Base-by-base conservation (phyloP, 2,797 vertebrate species). In the Xiphophorus birchmanni region DNA sequence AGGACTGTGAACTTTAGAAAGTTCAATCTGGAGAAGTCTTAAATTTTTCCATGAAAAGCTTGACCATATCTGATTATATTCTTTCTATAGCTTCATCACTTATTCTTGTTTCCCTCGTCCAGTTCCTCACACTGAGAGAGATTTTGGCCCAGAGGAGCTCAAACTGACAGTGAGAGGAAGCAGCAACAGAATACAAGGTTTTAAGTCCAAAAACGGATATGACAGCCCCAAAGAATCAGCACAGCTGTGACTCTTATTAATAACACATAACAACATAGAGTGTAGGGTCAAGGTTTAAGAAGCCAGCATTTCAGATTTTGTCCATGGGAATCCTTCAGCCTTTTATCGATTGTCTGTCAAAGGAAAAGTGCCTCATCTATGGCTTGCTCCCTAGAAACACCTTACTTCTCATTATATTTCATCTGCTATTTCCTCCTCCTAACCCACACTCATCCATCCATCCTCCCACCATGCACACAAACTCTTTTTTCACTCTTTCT, bases 331-430 rank as follows among this genome's bases (percentile, higher is more conserved):
- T 95, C 87, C 88, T 77, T 90, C 81, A 84, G 82, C 88, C 92
- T 65, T 42, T 50, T 90, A 95, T 95, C 82, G 91, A 94, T 94
- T 88, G 77, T 77, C 89, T 89, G 86, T 91, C 89, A 56, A 79
- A 87, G 80, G 82, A 84, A 84, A 87, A 87, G 78, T 78, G 76
- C 93, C 89, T 91, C 86, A 88, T 88, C 89, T 89, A 56, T 52
- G 37, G 60, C 84, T 47, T n/a, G 75, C 93, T 96, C 95, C 89
- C 91, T 80, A 75, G 90, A 92, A 91, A 93, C 86, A 75, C 78
- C 85, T 96, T 95, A 91, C 77, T 87, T 69, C 92, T 89, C 92
- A 93, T 95, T 94, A 95, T 93, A 23, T 75, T 94, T 94, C 88
- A 95, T 96, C 93, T 95, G 81, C 74, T 80, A 93, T 94, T 94